Conservation (phyloP, 2,113 vertebrate species). For the Sterrhoptilus dennistouni region DNA sequence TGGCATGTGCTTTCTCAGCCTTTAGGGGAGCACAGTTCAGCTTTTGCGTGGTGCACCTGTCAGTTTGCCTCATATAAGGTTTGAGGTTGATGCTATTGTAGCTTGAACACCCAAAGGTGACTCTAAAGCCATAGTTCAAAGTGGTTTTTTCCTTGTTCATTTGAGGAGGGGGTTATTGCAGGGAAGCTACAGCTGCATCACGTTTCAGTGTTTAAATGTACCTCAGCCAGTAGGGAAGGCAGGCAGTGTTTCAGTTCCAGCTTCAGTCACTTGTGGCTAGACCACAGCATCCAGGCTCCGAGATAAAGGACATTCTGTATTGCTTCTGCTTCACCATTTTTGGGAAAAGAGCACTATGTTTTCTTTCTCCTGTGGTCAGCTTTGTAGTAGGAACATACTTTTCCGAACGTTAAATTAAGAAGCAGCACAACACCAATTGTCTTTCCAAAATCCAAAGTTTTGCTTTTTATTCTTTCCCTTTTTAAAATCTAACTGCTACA, state of each 20-base stretch:
- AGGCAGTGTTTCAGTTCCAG: background rate
- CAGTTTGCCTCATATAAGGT: background rate
- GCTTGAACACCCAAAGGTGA: background rate
- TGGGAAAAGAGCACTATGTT: background rate
- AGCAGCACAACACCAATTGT: background rate
- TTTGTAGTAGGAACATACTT: conserved; percentile 3
- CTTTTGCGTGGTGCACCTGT: background rate
- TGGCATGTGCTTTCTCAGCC: background rate
- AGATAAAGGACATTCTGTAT: conserved; percentile 31
- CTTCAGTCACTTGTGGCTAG: background rate
- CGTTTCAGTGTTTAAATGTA: background rate
- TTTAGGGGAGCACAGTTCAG: background rate
- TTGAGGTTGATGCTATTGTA: background rate
- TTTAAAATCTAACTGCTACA: background rate
- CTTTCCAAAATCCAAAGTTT: background rate
- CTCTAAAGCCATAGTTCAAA: background rate
- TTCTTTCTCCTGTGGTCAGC: background rate
- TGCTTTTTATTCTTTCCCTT: background rate
- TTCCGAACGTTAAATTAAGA: background rate
- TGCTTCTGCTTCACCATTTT: conserved; percentile 16
- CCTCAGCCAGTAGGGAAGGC: background rate
- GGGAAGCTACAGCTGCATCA: background rate
- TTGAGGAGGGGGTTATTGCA: background rate
- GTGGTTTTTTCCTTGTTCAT: background rate
- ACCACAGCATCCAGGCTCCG: background rate